phyloP scores from a whole-genome alignment of 2,888 invertebrate genomes.

The Cephalotes varians region DNA sequence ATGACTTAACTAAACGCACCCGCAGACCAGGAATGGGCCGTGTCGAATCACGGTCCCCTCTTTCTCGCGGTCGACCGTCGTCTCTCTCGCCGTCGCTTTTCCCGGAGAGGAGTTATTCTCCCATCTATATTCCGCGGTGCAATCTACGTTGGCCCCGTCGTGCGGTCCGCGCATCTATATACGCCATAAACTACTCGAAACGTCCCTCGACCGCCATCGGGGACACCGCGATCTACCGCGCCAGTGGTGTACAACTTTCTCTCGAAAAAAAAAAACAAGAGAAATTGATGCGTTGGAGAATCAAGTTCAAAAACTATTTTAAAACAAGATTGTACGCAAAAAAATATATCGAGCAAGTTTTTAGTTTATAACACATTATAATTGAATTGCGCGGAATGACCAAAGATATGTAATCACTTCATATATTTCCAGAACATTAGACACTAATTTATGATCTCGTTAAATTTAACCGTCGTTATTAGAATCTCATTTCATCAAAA shows the following conservation, averaged over 20 bases:
- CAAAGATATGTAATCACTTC: not conserved
- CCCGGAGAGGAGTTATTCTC: conserved; percentile 73
- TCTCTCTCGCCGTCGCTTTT: conserved; percentile 30
- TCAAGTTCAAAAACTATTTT: not conserved
- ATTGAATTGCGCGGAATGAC: not conserved
- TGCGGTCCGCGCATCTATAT: conserved; percentile 66
- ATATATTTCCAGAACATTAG: not conserved
- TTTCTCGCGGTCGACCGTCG: conserved; percentile 50
- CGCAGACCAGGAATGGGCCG: conserved; percentile 79
- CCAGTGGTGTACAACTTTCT: conserved; percentile 51
- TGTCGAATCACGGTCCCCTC: conserved; percentile 75
- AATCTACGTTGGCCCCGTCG: conserved; percentile 70
- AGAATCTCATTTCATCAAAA: not conserved
- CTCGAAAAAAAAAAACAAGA: conserved; percentile 35
- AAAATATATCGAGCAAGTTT: not conserved
- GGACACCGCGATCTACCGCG: conserved; percentile 52
- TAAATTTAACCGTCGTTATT: not conserved
- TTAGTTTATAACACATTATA: too few relatives aligned
- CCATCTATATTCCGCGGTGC: conserved; percentile 77
- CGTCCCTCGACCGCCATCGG: conserved; percentile 70
- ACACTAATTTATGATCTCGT: not conserved
- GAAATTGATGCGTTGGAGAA: conserved; percentile 32
- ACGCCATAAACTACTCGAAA: conserved; percentile 77
- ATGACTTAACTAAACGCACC: conserved; percentile 81
- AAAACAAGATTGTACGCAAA: not conserved